Base-by-base conservation (phyloP, 2,888 invertebrate genomes). In the Pandemis corylana region DNA sequence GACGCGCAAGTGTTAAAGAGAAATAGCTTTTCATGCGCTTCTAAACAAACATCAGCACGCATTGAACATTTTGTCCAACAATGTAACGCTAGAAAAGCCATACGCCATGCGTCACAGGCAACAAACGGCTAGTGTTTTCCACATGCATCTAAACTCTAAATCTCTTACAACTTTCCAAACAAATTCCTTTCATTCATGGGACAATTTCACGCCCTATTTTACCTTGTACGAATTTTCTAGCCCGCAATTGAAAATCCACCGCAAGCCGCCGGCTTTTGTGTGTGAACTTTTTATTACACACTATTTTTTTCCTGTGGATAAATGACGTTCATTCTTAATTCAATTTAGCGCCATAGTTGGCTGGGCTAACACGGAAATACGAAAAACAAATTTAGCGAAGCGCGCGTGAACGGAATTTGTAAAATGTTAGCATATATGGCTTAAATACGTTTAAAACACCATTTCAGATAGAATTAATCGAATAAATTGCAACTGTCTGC, bases 161-260 rank as follows among this genome's bases (percentile, higher is more conserved):
- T 59, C 59, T 59, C 61, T 68, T 71, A 64, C 64, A 74, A 76
- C 70, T 71, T 66, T 41, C 59, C 70, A 92, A 93, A 93, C 93
- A 94, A 93, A 93, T 92, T 88, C 87, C 82, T 84, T 84, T 90
- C 85, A 89, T 92, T 90, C 86, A 81, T 83, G 83, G 85, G 86
- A 87, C 90, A 91, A 92, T 94, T 94, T 92, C 90, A 91, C 91
- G 93, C 90, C 88, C 89, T 91, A 94, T 93, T 94, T 93, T 91
- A 91, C 85, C 84, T 69, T 83, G 83, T 85, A 87, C 88, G 86
- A 89, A 90, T 89, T 92, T 90, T 85, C 87, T 87, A 85, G 83
- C 80, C 79, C 87, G 84, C 88, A 89, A 89, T 90, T 89, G 89
- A 90, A 91, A 90, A 88, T 87, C 85, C 89, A 82, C 84, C 85